Evolutionary conservation across 2,113 vertebrate species (phyloP).

Genomic region (Microtus ochrogaster): DNA sequence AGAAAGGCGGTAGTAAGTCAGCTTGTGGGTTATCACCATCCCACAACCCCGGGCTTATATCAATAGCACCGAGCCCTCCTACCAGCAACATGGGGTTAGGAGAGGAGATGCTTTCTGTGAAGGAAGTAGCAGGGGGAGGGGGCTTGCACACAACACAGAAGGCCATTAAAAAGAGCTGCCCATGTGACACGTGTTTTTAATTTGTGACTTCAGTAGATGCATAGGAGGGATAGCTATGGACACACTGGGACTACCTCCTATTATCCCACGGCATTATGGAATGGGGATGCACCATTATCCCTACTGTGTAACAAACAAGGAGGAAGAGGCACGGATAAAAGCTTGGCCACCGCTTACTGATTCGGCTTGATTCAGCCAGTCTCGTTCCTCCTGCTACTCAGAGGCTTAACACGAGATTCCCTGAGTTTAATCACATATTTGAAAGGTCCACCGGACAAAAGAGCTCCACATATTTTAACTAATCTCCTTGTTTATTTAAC

Average conservation of each 20-base stretch:
- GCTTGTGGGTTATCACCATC: neutral
- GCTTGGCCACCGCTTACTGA: too few relatives aligned
- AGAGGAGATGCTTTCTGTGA: neutral
- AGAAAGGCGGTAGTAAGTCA: neutral
- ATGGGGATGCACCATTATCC: neutral
- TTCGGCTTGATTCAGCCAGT: neutral
- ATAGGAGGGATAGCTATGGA: neutral
- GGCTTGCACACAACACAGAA: neutral
- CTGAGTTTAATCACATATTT: neutral
- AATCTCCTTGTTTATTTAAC: conserved; percentile 31
- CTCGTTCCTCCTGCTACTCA: neutral
- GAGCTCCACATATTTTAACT: neutral
- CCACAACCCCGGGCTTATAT: neutral
- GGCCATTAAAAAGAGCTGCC: neutral
- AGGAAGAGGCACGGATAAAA: neutral
- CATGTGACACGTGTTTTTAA: neutral
- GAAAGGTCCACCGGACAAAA: conserved; percentile 3
- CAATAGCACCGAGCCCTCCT: neutral
- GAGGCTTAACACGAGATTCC: neutral
- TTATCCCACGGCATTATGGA: neutral
- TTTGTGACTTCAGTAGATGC: neutral
- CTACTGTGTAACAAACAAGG: neutral
- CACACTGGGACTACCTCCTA: too few relatives aligned
- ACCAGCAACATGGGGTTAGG: neutral
- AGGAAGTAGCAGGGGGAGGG: neutral